phyloP scores from a whole-genome alignment of 1,140 invertebrate species.

The Acromyrmex heyeri region DNA sequence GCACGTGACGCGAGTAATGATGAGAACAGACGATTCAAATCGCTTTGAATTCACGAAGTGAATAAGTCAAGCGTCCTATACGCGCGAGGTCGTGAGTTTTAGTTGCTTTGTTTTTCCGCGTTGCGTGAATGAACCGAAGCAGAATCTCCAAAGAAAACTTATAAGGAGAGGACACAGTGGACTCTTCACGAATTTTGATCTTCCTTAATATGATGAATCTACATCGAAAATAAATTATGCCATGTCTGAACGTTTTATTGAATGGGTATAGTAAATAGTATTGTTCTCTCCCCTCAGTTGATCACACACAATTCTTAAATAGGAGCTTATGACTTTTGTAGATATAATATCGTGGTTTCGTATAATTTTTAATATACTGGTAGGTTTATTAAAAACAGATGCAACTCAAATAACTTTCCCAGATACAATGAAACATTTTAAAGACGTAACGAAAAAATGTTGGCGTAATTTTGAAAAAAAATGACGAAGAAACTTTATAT shows the following conservation, averaged over 20 bases:
- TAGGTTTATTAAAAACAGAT: neutral
- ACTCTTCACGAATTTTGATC: no score
- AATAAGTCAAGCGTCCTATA: conserved; percentile 17
- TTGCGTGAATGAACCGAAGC: neutral
- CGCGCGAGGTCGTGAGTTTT: conserved; percentile 11
- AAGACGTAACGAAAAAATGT: no score
- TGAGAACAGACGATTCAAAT: conserved; percentile 53
- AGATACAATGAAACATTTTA: neutral
- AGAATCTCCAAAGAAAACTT: neutral
- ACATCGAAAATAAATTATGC: no score
- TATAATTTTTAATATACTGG: neutral
- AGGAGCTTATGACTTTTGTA: neutral
- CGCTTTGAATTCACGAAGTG: conserved; percentile 39
- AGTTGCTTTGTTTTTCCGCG: neutral
- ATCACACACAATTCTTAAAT: neutral
- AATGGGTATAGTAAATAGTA: no score
- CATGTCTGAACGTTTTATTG: no score
- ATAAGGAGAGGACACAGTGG: no score
- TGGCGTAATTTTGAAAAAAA: neutral
- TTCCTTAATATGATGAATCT: no score
- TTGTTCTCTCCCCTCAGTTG: neutral
- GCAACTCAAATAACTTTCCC: neutral
- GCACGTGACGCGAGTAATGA: conserved; percentile 43
- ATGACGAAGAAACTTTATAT: neutral
- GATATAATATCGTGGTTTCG: neutral